phyloP scores from a whole-genome alignment of 2,888 invertebrate species.

The Trilocha varians region DNA sequence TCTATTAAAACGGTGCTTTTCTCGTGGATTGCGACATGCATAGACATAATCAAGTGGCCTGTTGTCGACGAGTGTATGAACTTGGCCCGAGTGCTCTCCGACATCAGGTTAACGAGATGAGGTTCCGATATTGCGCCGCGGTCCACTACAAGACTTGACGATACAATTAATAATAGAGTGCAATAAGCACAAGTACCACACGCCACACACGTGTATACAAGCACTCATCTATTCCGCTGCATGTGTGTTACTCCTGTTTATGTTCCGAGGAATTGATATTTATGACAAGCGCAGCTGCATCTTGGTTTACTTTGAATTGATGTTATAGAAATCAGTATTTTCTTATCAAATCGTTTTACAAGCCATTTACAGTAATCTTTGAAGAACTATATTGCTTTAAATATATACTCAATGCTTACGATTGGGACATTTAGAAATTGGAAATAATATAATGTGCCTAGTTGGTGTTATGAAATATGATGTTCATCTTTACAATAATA shows the following conservation, averaged over 20 bases:
- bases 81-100: slow-evolving; percentile 40
- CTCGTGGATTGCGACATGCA: slow-evolving; percentile 37
- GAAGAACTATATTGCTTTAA: too few relatives aligned
- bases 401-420: too few relatives aligned
- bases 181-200: slow-evolving; percentile 20
- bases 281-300: slow-evolving; percentile 20
- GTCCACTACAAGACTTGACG: slow-evolving; percentile 25
- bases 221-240: slow-evolving; percentile 16
- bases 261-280: slow-evolving; percentile 22
- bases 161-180: slow-evolving; percentile 35
- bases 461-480: too few relatives aligned
- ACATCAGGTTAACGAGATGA: slow-evolving; percentile 45
- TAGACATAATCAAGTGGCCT: slow-evolving; percentile 23
- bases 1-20: slow-evolving; percentile 33
- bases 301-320: neutral
- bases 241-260: slow-evolving; percentile 19
- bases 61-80: slow-evolving; percentile 32
- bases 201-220: slow-evolving; percentile 12
- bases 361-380: neutral
- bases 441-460: too few relatives aligned
- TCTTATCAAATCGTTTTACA: too few relatives aligned
- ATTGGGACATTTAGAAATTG: too few relatives aligned
- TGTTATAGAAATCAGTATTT: slow-evolving; percentile 5
- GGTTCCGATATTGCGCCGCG: slow-evolving; percentile 19
- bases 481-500: too few relatives aligned